phyloP scores from a whole-genome alignment of 2,888 invertebrate species.

The Drosophila stalkeri region DNA sequence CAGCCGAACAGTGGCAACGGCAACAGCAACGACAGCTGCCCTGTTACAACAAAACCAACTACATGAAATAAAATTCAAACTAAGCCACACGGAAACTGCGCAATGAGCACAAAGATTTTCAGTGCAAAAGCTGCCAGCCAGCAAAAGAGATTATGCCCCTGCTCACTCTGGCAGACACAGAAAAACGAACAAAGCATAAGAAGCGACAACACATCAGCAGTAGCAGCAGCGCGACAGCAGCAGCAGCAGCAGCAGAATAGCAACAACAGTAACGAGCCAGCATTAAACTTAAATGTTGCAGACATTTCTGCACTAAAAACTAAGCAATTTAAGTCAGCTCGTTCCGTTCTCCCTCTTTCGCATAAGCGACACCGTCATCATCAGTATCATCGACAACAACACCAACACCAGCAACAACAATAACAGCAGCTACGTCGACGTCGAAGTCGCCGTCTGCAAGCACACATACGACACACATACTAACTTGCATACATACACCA shows the following conservation, averaged over 20 bases:
- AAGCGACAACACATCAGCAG: constrained; percentile 35
- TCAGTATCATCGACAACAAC: constrained; percentile 33
- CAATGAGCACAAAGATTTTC: constrained; percentile 66
- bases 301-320: constrained; percentile 80
- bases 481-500: constrained; percentile 14
- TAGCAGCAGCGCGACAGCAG: constrained; percentile 24
- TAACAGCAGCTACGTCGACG: constrained; percentile 3
- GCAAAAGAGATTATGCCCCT: constrained; percentile 54
- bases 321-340: constrained; percentile 72
- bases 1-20: background rate
- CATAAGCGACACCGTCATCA: constrained; percentile 13
- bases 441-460: constrained; percentile 40
- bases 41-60: constrained; percentile 24
- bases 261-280: constrained; percentile 61
- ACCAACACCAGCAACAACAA: constrained; percentile 10
- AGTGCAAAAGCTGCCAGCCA: constrained; percentile 52
- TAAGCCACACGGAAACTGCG: constrained; percentile 76
- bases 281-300: constrained; percentile 75
- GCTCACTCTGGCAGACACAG: constrained; percentile 18
- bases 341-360: constrained; percentile 18
- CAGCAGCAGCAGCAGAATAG: constrained; percentile 21
- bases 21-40: constrained; percentile 19
- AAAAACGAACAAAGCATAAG: constrained; percentile 49
- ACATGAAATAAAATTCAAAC: constrained; percentile 59
- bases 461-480: constrained; percentile 43